phyloP scores from a whole-genome alignment of 2,888 invertebrate species.

The Phorcus lineatus region DNA sequence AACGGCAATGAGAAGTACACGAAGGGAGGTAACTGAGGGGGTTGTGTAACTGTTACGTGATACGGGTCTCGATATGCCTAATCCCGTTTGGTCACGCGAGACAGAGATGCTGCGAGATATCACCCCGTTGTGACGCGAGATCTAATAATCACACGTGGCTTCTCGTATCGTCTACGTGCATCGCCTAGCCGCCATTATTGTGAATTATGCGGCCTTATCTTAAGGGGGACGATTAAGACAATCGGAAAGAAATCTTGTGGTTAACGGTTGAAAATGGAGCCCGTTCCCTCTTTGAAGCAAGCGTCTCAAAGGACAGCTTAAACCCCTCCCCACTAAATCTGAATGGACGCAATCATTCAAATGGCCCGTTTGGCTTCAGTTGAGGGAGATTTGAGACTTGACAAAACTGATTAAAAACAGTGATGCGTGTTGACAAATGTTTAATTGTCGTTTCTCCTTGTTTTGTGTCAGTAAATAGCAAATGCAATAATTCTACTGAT shows the following conservation, averaged over 20 bases:
- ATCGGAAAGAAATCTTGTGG: conserved; percentile 13
- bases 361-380: neutral
- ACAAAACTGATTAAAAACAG: conserved; percentile 8
- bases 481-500: neutral
- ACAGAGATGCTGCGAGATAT: conserved; percentile 9
- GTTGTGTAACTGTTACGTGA: neutral
- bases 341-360: neutral
- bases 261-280: conserved; percentile 1
- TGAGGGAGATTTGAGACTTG: neutral
- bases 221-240: neutral
- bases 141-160: neutral
- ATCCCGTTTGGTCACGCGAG: conserved; percentile 15
- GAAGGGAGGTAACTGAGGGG: neutral
- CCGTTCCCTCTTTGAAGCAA: neutral
- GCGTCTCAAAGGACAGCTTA: neutral
- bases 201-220: neutral
- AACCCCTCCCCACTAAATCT: neutral
- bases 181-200: neutral
- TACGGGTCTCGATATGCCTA: conserved; percentile 15
- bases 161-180: neutral
- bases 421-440: conserved; percentile 13
- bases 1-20: neutral
- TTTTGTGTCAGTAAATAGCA: neutral
- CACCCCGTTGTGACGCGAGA: neutral
- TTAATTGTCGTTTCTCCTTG: conserved; percentile 6